Evolutionary conservation across 2,888 invertebrate genomes (phyloP), one percentile per base, ranked within the genome.

Genomic region (Bedellia somnulentella): DNA sequence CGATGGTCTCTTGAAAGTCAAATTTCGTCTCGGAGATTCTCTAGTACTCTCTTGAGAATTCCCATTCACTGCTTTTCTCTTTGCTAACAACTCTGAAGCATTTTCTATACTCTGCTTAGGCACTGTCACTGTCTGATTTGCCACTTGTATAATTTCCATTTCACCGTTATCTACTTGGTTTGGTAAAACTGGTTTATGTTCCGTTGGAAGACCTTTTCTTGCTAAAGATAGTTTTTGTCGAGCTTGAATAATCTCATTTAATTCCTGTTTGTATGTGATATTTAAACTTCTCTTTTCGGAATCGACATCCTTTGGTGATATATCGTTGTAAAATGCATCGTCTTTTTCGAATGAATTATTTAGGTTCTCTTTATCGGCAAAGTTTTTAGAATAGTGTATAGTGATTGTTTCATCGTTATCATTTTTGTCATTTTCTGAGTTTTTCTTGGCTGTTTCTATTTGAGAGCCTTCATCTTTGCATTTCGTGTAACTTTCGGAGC

Each of bases 161-260:
- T 18, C 9, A 5, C 18, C 18, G 1, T 52, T 38, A 4, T 67
- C 64, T 0, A 41, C 44, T 43, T 57, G 58, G 24, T 52, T 57
- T 1, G 58, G 50, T 2, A 49, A 22, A 2, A 42, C 35, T 30
- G 52, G 61, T 0, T 60, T 61, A 0, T 61, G 52, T 12, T 73
- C 71, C 0, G 43, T 56, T 0, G 73, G 73, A 29, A 75, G 45
- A 0, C 58, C 64, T 42, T 59, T 67, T 28, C 75, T 53, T 0
- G 75, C 75, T 24, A 73, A 36, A 0, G 73, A 73, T 8, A 75
- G 38, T 39, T 75, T 75, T 32, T 75, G 73, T 6, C 75, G 41
- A 11, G 75, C 75, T 37, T 73, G 75, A 30, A 71, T 73, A 2
- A 75, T 75, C 34, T 75, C 75, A 27, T 73, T 75, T 27, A 75